Evolutionary conservation across 2,113 vertebrate species (phyloP).

Genomic region (Ceuthmochares aereus): DNA sequence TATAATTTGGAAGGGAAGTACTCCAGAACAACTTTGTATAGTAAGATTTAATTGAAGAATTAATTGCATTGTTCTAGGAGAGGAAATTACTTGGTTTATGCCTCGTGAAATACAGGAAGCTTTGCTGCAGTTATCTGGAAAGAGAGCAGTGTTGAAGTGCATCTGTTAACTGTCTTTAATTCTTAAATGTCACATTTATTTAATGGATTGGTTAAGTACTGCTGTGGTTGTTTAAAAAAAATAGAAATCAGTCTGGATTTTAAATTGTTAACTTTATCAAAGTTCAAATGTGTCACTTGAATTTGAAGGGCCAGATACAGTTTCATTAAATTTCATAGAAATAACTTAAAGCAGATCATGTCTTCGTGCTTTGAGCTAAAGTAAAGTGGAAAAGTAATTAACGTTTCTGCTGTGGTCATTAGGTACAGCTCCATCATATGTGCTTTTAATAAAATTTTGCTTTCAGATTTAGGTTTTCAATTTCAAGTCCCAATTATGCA

Average conservation of each 20-base stretch:
- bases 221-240: neutral
- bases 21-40: neutral
- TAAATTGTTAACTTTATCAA: neutral
- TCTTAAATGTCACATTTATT: neutral
- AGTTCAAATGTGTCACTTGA: neutral
- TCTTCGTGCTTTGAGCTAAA: neutral
- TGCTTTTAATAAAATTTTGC: neutral
- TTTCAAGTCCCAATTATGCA: neutral
- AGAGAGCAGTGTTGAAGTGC: neutral
- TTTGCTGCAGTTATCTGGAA: neutral
- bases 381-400: neutral
- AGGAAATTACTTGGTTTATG: conserved; percentile 12
- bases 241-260: neutral
- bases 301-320: neutral
- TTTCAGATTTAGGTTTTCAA: conserved; percentile 11
- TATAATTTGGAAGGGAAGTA: neutral
- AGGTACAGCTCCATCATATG: neutral
- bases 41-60: neutral
- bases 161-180: neutral
- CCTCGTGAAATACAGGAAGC: neutral
- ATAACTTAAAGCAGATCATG: neutral
- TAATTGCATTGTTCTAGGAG: neutral
- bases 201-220: neutral
- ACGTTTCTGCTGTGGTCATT: neutral
- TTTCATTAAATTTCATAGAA: neutral